Evolutionary conservation across 2,113 vertebrate species (phyloP), one percentile per base, ranked within the genome.

Genomic region (Gallinago undulata): DNA sequence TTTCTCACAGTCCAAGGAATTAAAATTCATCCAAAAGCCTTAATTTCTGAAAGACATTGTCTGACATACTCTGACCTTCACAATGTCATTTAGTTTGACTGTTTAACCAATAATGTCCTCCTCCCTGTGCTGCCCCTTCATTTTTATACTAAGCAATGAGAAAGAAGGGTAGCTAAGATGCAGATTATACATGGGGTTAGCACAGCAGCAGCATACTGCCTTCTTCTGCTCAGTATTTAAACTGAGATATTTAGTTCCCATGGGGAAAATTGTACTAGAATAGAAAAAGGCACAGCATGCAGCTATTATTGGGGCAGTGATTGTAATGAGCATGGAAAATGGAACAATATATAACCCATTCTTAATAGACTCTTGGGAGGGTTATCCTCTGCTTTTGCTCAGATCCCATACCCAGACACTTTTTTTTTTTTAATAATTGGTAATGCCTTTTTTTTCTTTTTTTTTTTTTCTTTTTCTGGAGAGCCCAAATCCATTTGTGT

Each of bases 301-400:
- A 87, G 87, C 90, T 95, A 74, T 95, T 96, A 96, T 72, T 89
- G 70, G 88, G 94, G 85, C 62, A 94, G 75, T 93, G 87, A 95
- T 95, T 92, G 93, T 95, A 96, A 96, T 95, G 80, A 96, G 89
- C 92, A 84, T 93, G 91, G 96, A 95, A 96, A 97, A 97, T 92
- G 66, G 91, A 96, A 93, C 90, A 95, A 94, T 93, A 84, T 81
- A 87, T 67, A 95, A 87, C 73, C 73, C 69, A 41, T 94, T 96
- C 96, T 85, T 94, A 96, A 96, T 63, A 91, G 91, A 78, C 89
- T 90, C 91, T 94, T 86, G 95, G 90, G 94, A 96, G 82, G 82
- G 84, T 91, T 86, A 94, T 97, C 94, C 81, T 89, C 51, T 78
- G 67, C 84, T 90, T 60, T 64, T 86, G 22, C 63, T 87, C 75